Evolutionary conservation across 2,888 invertebrate genomes (phyloP).

Genomic region (Noctua janthe): DNA sequence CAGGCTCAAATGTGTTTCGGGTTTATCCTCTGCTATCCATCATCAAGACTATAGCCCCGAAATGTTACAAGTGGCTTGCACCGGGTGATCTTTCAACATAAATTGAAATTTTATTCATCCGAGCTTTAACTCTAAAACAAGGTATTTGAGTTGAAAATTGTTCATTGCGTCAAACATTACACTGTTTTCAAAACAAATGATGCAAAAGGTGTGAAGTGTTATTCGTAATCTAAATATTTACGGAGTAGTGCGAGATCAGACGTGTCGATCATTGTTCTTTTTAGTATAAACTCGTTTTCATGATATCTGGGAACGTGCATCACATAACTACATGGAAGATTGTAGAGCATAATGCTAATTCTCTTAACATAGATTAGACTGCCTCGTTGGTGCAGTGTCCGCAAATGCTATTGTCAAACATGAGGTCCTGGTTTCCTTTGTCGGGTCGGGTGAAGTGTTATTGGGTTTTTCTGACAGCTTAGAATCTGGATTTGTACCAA

Average conservation of each 20-base stretch:
- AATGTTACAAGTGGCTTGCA: constrained; percentile 33
- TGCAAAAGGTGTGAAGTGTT: constrained; percentile 42
- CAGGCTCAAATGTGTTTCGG: too few relatives aligned
- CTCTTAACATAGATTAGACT: not conserved
- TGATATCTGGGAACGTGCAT: constrained; percentile 11
- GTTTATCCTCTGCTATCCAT: not conserved
- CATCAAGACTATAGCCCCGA: constrained; percentile 24
- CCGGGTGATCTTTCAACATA: not conserved
- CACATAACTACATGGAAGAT: not conserved
- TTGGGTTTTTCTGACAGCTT: not conserved
- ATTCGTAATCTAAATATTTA: constrained; percentile 53
- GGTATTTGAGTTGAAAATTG: not conserved
- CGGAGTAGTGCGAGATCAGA: constrained; percentile 34
- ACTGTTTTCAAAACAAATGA: constrained; percentile 37
- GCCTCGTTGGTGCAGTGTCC: not conserved
- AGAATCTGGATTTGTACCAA: not conserved
- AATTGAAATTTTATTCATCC: not conserved
- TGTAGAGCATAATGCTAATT: not conserved
- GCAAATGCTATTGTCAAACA: not conserved
- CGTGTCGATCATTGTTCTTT: constrained; percentile 36
- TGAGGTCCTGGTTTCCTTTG: not conserved
- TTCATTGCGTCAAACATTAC: not conserved
- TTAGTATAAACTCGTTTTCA: constrained; percentile 32
- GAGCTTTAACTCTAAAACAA: constrained; percentile 12
- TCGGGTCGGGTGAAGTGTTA: not conserved